Base-by-base conservation (phyloP, 2,113 vertebrate species). In the Puntigrus tetrazona region DNA sequence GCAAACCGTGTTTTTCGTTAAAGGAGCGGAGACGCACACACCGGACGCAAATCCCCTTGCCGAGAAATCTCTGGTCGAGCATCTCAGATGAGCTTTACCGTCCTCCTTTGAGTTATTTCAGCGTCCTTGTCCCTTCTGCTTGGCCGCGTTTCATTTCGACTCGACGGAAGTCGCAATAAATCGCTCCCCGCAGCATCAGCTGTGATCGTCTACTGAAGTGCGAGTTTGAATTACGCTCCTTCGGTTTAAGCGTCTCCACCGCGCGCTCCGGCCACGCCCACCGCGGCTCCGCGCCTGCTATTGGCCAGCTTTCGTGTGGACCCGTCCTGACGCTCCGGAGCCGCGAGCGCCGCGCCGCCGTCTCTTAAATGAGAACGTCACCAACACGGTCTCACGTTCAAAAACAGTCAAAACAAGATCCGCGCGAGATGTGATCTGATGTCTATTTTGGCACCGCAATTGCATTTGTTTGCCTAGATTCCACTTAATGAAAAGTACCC, bases 161-260 rank as follows among this genome's bases (percentile, higher is more conserved):
- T 55, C 27, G 67, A 63, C 78, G 18, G 18, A 67, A 73, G n/a
- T 31, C 41, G 55, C 36, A 20, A 65, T 27, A 61, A 72, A 55
- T 73, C 16, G 52, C 38, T 73, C 47, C 63, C 52, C 70, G 27
- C 18, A 22, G 50, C 2, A 14, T 59, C 61, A 22, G 78, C 52
- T 67, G 22, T 52, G 81, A 50, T 47, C 84, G 52, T 57, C 77
- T 78, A 45, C 74, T 78, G 73, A 65, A 82, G 78, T 82, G 82
- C 90, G 90, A 93, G 92, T 97, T 96, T 95, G 95, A 96, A 96
- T 96, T 93, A 92, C 95, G 95, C 96, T 96, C 95, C 92, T 94
- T 94, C 90, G 27, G 93, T 94, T 94, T 95, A 94, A 95, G 96
- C 95, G 95, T 93, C 90, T 93, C 89, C 94, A 91, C 92, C 89